Conservation (phyloP, 35 echinoderm and acorn worm species). For the Apostichopus californicus region DNA sequence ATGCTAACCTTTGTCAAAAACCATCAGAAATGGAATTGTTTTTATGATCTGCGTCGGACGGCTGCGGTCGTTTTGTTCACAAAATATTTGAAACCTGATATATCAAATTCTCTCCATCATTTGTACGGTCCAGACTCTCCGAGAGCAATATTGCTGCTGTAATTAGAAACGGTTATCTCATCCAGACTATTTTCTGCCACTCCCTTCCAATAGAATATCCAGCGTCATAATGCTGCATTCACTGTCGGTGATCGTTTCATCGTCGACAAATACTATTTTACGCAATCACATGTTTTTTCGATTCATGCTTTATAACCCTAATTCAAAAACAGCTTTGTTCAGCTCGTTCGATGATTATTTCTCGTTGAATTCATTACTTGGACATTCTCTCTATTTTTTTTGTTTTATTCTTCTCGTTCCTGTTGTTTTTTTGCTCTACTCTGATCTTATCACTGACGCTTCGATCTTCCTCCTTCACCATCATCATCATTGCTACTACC, state of each 20-base stretch:
- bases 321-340: neutral
- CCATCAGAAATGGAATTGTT: no score
- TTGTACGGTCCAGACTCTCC: no score
- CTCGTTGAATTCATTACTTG: constrained; percentile 1
- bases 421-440: neutral
- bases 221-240: no score
- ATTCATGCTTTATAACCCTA: neutral
- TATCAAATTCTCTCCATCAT: no score
- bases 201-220: no score
- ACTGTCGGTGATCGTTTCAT: neutral
- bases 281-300: neutral
- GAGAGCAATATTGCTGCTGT: no score
- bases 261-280: neutral
- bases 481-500: neutral
- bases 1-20: no score
- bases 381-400: neutral
- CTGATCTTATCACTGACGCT: constrained; percentile 16
- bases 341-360: neutral
- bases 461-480: neutral
- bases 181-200: no score
- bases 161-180: no score
- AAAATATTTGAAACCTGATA: no score
- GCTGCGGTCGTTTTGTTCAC: no score
- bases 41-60: no score
- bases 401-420: neutral